Base-by-base conservation (phyloP, 2,888 invertebrate genomes). In the Scaptomyza cyrtandrae region DNA sequence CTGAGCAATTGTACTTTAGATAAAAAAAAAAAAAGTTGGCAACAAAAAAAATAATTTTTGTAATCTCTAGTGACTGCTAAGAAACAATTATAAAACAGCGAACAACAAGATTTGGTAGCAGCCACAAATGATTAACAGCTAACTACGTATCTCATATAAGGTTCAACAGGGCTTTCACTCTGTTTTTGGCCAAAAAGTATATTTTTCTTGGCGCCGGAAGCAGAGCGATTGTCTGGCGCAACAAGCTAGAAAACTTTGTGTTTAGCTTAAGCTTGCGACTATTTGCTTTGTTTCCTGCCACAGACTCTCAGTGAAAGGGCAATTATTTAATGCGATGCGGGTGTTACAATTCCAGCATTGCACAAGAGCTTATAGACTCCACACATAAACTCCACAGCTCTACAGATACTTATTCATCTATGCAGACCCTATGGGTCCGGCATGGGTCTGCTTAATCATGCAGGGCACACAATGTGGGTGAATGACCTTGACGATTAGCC, bases 401-500 rank as follows among this genome's bases (percentile, higher is more conserved):
- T 1, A 31, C 5, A 13, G 48, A 9, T 19, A 19, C 13, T 77
- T 78, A 72, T 7, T 73, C 75, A 75, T 13, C 31, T 14, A 1
- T 39, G 45, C 48, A 10, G 35, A 16, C 43, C 68, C 61, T 41
- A 48, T 1, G n/a, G n/a, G n/a, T 31, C 0, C 2, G 19, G 6
- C 29, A 41, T 54, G 44, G 35, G 49, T 13, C 65, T 58, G 44
- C 7, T 76, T 63, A 56, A 50, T 31, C 56, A 86, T 76, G 69
- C 80, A 54, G 46, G 48, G 54, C 89, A 81, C 85, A 78, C 57
- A 75, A 76, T 74, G 60, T 87, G 80, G 89, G 86, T 86, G 86
- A 88, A 87, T 60, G 89, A 86, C 86, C 86, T 86, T 86, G 87
- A 73, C 27, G 54, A 73, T 78, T 71, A 65, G 60, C 79, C 70